A percentile compares a stretch with the other conserved stretches of the same genome.
Conservation (phyloP, 2,888 invertebrate species). For the Electrophaes corylata region DNA sequence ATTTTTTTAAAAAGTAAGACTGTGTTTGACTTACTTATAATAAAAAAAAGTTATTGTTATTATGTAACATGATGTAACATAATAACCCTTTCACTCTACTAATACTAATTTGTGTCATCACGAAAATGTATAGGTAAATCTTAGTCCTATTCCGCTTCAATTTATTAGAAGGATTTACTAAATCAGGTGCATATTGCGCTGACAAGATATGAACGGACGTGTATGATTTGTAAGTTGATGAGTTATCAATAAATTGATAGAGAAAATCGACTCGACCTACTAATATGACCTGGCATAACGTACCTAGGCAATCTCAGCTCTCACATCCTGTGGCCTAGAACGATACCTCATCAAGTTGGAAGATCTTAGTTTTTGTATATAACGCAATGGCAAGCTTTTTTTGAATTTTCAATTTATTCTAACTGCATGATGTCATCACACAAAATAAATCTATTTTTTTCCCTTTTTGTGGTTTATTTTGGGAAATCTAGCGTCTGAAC, state of each 20-base stretch:
- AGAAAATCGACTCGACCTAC: conserved; percentile 28
- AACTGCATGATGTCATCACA: too few relatives aligned
- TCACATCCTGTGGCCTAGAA: conserved; percentile 36
- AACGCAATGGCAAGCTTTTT: neutral
- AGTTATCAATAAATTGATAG: conserved; percentile 14
- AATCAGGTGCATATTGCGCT: neutral
- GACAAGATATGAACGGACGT: conserved; percentile 6
- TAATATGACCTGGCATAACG: conserved; percentile 26
- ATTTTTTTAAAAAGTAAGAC: too few relatives aligned
- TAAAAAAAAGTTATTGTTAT: too few relatives aligned
- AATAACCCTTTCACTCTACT: too few relatives aligned
- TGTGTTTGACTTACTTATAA: too few relatives aligned
- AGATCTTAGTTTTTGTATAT: neutral
- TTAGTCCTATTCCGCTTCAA: too few relatives aligned
- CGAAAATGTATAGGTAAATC: too few relatives aligned
- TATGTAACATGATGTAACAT: too few relatives aligned
- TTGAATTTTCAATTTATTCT: neutral
- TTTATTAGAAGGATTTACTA: neutral
- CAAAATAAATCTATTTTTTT: too few relatives aligned
- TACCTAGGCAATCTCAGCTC: conserved; percentile 25
- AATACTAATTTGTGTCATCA: too few relatives aligned
- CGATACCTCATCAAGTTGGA: neutral
- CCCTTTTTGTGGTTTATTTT: too few relatives aligned
- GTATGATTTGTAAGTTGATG: conserved; percentile 3
- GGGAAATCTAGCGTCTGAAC: too few relatives aligned